Conservation (phyloP, 2,888 invertebrate species). For the Mythimna albipuncta region DNA sequence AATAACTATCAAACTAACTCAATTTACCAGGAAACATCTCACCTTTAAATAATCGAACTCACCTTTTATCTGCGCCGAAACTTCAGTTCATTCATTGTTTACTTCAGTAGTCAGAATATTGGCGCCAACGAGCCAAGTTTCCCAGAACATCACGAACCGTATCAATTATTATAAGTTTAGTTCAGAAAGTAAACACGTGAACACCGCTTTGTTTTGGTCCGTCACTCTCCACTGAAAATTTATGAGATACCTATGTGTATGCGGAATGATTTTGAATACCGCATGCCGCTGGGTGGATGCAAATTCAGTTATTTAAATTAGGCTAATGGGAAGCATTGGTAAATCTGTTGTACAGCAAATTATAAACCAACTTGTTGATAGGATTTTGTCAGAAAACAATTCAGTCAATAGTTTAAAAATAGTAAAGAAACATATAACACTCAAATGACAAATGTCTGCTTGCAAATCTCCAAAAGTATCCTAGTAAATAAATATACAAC, state of each 20-base stretch:
- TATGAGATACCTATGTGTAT: slow-evolving; percentile 42
- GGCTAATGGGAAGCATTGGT: slow-evolving; percentile 27
- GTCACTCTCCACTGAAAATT: slow-evolving; percentile 52
- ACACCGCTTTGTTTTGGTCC: slow-evolving; percentile 58
- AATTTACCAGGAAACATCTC: slow-evolving; percentile 20
- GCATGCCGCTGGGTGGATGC: slow-evolving; percentile 11
- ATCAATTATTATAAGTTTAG: slow-evolving; percentile 67
- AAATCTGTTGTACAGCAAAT: slow-evolving; percentile 19
- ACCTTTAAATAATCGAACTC: slow-evolving; percentile 19
- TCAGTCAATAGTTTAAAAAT: not conserved
- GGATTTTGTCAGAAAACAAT: not conserved
- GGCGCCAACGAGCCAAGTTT: slow-evolving; percentile 71
- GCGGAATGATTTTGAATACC: slow-evolving; percentile 44
- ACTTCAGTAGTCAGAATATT: slow-evolving; percentile 67
- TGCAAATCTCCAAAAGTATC: too few relatives aligned
- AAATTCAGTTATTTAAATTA: slow-evolving; percentile 31
- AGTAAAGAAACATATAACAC: not conserved
- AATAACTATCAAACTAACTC: not conserved
- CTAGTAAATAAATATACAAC: too few relatives aligned
- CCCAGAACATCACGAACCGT: slow-evolving; percentile 65
- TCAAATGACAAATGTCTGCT: too few relatives aligned
- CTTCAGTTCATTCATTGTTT: slow-evolving; percentile 68
- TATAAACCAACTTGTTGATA: not conserved
- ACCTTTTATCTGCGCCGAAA: slow-evolving; percentile 59
- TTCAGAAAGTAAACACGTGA: slow-evolving; percentile 60